A percentile compares a stretch with the other conserved stretches of the same genome.
phyloP scores from a whole-genome alignment of 2,113 vertebrate species.

The Oreochromis spilurus region DNA sequence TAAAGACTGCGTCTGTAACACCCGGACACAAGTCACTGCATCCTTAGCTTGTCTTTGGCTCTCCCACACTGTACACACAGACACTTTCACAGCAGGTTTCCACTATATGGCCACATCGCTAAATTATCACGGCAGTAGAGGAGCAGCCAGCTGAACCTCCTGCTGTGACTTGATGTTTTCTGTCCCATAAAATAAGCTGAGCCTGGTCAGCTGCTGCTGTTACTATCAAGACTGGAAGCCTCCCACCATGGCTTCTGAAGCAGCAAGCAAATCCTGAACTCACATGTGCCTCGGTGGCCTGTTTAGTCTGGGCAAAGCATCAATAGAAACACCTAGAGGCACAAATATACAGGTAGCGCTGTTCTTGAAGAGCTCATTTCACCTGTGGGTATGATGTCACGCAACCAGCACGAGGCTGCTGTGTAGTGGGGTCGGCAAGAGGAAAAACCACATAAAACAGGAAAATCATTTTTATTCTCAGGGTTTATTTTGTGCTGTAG shows the following conservation, averaged over 20 bases:
- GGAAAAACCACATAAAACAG: neutral
- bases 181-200: neutral
- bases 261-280: neutral
- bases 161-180: neutral
- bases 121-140: neutral
- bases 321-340: neutral
- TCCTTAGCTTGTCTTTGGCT: neutral
- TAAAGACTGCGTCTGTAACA: neutral
- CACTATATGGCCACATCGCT: neutral
- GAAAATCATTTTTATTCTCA: neutral
- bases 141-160: neutral
- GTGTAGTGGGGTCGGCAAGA: neutral
- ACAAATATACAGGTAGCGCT: neutral
- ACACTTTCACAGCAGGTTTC: neutral
- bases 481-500: neutral
- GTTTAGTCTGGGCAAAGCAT: neutral
- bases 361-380: neutral
- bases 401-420: neutral
- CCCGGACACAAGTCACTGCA: neutral
- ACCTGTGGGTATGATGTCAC: neutral
- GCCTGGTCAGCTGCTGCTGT: neutral
- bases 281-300: neutral
- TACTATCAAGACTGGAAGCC: neutral
- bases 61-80: neutral
- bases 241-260: neutral